Conservation (phyloP, 2,113 vertebrate species). For the Phylloscopus whistleri region DNA sequence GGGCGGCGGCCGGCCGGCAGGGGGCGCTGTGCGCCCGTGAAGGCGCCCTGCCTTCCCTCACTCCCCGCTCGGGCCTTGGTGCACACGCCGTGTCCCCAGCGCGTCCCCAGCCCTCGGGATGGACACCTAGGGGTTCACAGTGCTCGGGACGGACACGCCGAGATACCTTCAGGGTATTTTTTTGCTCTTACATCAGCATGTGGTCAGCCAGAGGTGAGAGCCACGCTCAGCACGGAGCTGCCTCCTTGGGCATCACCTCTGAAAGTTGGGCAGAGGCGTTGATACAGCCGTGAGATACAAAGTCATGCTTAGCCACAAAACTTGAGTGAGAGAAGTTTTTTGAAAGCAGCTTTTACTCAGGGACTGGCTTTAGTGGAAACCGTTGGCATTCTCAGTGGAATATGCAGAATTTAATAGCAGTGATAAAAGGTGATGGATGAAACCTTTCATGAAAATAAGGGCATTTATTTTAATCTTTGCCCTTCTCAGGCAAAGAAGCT, state of each 20-base stretch:
- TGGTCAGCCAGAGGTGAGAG: not conserved
- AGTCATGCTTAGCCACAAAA: not conserved
- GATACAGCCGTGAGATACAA: not conserved
- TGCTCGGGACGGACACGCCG: not conserved
- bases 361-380: conserved; percentile 24
- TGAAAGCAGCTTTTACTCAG: not conserved
- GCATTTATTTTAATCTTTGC: conserved; percentile 12
- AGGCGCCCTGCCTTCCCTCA: not conserved
- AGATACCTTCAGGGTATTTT: not conserved
- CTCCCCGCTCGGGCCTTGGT: rapidly evolving
- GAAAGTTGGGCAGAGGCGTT: not conserved
- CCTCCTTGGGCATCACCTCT: not conserved
- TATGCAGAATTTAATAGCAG: conserved; percentile 13
- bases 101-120: not conserved
- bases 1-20: not conserved
- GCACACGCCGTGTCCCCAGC: not conserved
- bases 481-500: not conserved
- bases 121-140: rapidly evolving
- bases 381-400: not conserved
- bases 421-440: conserved; percentile 44
- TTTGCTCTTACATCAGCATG: not conserved
- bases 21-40: not conserved
- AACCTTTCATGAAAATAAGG: not conserved
- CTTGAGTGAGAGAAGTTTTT: not conserved
- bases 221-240: not conserved